Evolutionary conservation across 2,113 vertebrate species (phyloP).

Genomic region (Cepphus grylle): DNA sequence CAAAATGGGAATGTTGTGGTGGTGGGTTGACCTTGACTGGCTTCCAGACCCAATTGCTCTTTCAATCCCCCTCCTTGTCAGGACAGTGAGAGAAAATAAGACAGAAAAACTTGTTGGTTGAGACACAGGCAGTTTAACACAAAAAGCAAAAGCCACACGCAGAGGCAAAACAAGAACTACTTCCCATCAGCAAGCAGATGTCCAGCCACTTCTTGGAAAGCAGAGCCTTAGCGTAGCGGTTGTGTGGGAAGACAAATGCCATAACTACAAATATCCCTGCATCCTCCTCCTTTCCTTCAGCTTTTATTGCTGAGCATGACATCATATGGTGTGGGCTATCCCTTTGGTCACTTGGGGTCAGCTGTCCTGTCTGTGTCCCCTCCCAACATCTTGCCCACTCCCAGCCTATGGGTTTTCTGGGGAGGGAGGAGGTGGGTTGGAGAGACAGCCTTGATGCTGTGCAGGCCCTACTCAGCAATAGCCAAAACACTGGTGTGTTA

Average conservation of each 20-base stretch:
- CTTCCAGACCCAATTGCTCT: neutral
- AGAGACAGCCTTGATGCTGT: neutral
- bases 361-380: neutral
- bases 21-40: neutral
- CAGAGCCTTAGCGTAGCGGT: rapidly evolving
- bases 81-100: neutral
- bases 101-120: neutral
- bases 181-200: neutral
- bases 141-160: neutral
- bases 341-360: neutral
- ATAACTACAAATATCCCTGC: neutral
- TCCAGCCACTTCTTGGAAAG: neutral
- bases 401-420: neutral
- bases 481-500: neutral
- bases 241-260: neutral
- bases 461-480: neutral
- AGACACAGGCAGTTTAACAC: neutral
- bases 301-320: neutral
- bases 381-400: neutral
- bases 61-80: neutral
- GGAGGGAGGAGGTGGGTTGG: rapidly evolving
- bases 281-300: neutral
- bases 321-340: neutral
- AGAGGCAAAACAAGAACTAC: neutral
- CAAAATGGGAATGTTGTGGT: neutral